Conservation (phyloP, 2,888 invertebrate genomes). For the Cosmopolites sordidus region DNA sequence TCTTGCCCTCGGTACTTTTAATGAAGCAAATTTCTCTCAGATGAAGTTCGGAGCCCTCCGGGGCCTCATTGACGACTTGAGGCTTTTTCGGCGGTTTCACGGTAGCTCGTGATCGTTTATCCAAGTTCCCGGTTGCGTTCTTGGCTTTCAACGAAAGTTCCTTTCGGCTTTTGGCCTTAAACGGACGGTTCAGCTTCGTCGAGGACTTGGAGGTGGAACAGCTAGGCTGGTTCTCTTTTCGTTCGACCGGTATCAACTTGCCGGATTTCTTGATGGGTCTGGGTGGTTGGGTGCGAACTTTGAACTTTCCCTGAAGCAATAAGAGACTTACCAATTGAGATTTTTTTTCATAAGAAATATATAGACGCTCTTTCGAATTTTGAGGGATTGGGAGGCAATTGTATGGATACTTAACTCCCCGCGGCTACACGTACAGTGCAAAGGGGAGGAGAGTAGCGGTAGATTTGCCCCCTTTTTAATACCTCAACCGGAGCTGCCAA, state of each 20-base stretch:
- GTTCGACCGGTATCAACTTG: conserved; percentile 37
- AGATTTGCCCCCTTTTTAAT: conserved; percentile 7
- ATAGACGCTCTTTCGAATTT: conserved; percentile 11
- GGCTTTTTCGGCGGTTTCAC: conserved; percentile 10
- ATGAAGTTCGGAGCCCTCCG: conserved; percentile 34
- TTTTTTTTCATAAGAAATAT: conserved; percentile 18
- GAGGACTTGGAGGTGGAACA: conserved; percentile 34
- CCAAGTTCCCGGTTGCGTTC: conserved; percentile 17
- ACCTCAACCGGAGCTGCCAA: conserved; percentile 23
- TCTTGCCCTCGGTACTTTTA: conserved; percentile 43
- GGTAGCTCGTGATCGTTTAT: background rate
- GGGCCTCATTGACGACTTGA: background rate
- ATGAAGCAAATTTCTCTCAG: conserved; percentile 45
- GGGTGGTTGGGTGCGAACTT: conserved; percentile 35
- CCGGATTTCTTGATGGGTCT: conserved; percentile 32
- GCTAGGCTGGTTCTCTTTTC: conserved; percentile 43
- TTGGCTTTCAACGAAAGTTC: conserved; percentile 35
- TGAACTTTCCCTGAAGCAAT: conserved; percentile 43
- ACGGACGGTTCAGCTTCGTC: conserved; percentile 32
- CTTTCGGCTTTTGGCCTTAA: conserved; percentile 35
- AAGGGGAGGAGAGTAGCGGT: conserved; percentile 1
- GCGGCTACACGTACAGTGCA: conserved; percentile 7
- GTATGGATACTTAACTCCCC: background rate
- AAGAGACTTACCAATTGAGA: conserved; percentile 41
- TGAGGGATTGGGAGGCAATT: too few relatives aligned